phyloP scores from a whole-genome alignment of 2,888 invertebrate species.

The Gastracanthus pulcherrimus region DNA sequence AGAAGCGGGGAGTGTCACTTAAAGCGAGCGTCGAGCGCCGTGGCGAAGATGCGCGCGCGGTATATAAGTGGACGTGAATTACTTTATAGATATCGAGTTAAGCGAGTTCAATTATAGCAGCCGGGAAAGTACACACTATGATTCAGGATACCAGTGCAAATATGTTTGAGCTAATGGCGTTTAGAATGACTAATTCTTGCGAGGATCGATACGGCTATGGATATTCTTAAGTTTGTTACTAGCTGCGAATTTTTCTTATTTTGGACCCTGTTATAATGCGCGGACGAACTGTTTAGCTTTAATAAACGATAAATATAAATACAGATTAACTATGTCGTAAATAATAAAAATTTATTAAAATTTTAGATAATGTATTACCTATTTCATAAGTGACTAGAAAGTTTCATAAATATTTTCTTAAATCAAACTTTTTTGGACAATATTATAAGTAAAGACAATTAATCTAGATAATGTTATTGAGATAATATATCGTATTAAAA shows the following conservation, averaged over 20 bases:
- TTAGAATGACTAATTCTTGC: neutral
- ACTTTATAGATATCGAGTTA: slow-evolving; percentile 2
- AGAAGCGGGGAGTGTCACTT: neutral
- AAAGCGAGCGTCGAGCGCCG: neutral
- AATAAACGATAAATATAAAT: no score
- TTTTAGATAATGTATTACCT: no score
- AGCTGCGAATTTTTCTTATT: no score
- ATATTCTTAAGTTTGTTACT: neutral
- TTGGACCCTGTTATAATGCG: no score
- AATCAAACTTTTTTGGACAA: no score
- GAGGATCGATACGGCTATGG: neutral
- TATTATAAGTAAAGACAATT: no score
- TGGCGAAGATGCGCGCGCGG: neutral
- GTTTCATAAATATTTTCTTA: no score
- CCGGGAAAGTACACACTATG: neutral
- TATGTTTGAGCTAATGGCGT: neutral
- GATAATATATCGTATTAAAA: no score
- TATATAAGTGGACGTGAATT: neutral
- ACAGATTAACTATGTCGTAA: neutral
- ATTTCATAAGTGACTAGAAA: no score
- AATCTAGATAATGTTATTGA: no score
- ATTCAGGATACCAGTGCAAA: neutral
- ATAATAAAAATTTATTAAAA: neutral
- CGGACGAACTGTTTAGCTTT: no score
- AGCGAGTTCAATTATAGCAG: no score